Base-by-base conservation (phyloP, 2,797 vertebrate genomes). In the Natrix natrix region DNA sequence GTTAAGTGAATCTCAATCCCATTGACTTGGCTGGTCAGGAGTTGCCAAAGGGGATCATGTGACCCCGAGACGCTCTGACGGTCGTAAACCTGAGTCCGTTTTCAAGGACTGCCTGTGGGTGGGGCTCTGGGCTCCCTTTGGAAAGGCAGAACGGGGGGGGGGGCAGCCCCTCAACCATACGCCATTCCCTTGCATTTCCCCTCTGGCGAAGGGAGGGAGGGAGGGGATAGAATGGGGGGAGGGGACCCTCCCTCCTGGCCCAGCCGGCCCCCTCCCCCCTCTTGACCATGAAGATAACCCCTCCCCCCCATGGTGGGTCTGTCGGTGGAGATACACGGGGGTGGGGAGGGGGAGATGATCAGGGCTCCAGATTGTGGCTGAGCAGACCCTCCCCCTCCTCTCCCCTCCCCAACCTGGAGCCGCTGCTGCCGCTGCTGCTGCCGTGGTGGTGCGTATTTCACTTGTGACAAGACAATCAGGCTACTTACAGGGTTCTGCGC, bases 311-410 rank as follows among this genome's bases (percentile, higher is more conserved):
- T 20, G 0, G 6, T 8, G 16, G 66, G 66, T 28, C 66, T 37
- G n/a, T 37, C 6, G 2, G 3, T 8, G 86, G 26, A 0, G 0
- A 60, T 16, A 17, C 7, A 0, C 0, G 0, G 66, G 0, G 78
- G 0, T n/a, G n/a, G n/a, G n/a, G n/a, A n/a, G 78, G 0, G 1
- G 0, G 24, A 0, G 0, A 32, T 28, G 2, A 7, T 4, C 2
- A 0, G 0, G 7, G 91, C 91, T 55, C 0, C 4, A 17, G 86
- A 48, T n/a, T 26, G 78, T 69, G 43, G 0, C 57, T 1, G 0
- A 59, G 90, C 26, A 12, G 83, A 74, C 5, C 3, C 43, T 20
- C 12, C 54, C 10, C 0, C 61, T 5, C 10, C 22, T 26, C 10
- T 0, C 28, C 63, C 28, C 28, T 14, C n/a, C 66, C 87, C 78